Evolutionary conservation across 2,113 vertebrate species (phyloP), one percentile per base, ranked within the genome.

Genomic region (Ariopsis seemanni): DNA sequence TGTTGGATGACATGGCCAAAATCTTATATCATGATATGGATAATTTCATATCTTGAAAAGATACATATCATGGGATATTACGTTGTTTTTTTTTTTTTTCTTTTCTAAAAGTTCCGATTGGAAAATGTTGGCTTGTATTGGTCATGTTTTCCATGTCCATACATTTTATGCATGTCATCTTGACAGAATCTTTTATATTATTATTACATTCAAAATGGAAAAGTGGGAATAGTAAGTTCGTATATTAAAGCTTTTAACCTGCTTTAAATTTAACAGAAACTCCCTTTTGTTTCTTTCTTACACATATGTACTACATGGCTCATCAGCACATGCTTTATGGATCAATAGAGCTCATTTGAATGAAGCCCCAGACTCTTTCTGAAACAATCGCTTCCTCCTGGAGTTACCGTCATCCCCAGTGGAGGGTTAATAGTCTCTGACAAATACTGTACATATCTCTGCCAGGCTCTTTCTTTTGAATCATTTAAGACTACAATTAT

Each of bases 381-480:
- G 85, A 53, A 82, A 4, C 81, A 22, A 52, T 85, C 85, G 88
- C 83, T 53, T 78, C 86, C 91, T 85, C 84, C 48, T 77, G 83
- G 55, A 87, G 65, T 81, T 86, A 30, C 86, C 83, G 50, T 52
- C 58, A 83, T 34, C 80, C 87, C 82, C 67, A 79, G 71, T 82
- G 15, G 86, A 89, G 18, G 65, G 52, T 82, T 65, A 74, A 62
- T 78, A 87, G 91, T 92, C 91, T 83, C 87, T 88, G 58, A 58
- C 87, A 63, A 82, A 72, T 77, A 84, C 87, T 89, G 87, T 79
- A 86, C 91, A 88, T 86, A 85, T 91, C 87, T 85, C 52, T 90
- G 92, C 93, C 89, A 92, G 93, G 93, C 93, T 91, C 93, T 93
- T 89, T 25, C 62, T 87, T 86, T 86, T 95, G 89, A 94, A 96